A percentile compares a stretch with the other conserved stretches of the same genome.
phyloP scores from a whole-genome alignment of 2,113 vertebrate species.

The Seriola quinqueradiata region DNA sequence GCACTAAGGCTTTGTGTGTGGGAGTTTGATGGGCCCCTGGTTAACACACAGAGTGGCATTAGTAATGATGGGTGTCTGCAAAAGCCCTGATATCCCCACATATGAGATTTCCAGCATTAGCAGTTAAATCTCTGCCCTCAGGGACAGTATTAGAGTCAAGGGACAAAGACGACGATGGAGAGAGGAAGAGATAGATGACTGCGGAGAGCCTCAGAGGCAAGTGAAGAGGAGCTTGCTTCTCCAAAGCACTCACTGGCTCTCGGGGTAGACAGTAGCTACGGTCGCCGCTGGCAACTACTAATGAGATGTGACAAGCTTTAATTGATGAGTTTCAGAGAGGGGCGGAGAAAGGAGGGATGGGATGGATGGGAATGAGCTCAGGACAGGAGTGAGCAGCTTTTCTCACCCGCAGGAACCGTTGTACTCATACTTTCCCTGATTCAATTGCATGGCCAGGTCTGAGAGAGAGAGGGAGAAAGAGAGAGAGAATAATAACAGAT shows the following conservation, averaged over 20 bases:
- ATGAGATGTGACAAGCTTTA: conserved; percentile 84
- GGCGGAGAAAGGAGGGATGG: conserved; percentile 11
- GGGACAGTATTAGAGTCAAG: conserved; percentile 60
- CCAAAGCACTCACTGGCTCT: conserved; percentile 69
- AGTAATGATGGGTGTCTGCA: conserved; percentile 55
- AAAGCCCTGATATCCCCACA: conserved; percentile 60
- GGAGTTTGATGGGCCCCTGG: conserved; percentile 18
- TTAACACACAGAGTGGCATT: conserved; percentile 22
- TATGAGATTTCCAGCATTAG: conserved; percentile 71
- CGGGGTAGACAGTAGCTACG: conserved; percentile 67
- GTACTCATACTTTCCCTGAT: conserved; percentile 99
- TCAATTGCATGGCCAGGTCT: conserved; percentile 99
- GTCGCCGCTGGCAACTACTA: conserved; percentile 76
- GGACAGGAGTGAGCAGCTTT: conserved; percentile 65
- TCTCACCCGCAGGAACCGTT: conserved; percentile 98
- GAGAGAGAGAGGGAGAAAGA: conserved; percentile 64
- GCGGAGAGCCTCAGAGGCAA: conserved; percentile 41
- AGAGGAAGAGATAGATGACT: conserved; percentile 65
- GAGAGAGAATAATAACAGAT: background rate
- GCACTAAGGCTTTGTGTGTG: background rate
- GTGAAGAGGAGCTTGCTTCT: conserved; percentile 55
- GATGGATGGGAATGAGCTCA: conserved; percentile 54
- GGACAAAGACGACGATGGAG: conserved; percentile 39
- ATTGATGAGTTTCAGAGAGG: conserved; percentile 69
- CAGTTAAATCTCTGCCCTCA: conserved; percentile 58